Conservation (phyloP, 2,113 vertebrate genomes). For the Marcusenius ussheri region DNA sequence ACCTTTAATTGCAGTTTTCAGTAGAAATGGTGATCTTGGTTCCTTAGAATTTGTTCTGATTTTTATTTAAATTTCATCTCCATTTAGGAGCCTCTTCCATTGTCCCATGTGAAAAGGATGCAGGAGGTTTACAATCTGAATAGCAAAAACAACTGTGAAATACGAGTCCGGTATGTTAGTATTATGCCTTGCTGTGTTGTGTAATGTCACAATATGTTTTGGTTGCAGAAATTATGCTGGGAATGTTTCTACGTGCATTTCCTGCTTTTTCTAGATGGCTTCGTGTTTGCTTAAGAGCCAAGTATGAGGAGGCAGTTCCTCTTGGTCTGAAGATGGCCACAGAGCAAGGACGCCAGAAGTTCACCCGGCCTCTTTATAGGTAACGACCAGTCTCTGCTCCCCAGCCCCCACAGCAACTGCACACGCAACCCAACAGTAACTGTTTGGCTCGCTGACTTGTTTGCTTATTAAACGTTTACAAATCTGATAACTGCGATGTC, state of each 20-base stretch:
- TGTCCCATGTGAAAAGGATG: slow-evolving; percentile 81
- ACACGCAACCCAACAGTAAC: not conserved
- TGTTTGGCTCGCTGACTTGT: not conserved
- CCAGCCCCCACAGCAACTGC: not conserved
- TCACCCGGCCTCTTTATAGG: slow-evolving; percentile 87
- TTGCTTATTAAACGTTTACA: not conserved
- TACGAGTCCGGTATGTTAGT: slow-evolving; percentile 78
- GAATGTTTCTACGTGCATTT: not conserved
- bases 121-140: slow-evolving; percentile 84
- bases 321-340: slow-evolving; percentile 87
- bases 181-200: slow-evolving; percentile 28
- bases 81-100: slow-evolving; percentile 70
- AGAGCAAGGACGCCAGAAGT: slow-evolving; percentile 93
- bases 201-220: not conserved
- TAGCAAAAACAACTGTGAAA: slow-evolving; percentile 76
- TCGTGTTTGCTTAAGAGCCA: slow-evolving; percentile 78
- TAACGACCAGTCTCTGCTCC: slow-evolving; percentile 36
- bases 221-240: not conserved
- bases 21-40: not conserved
- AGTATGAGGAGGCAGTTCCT: slow-evolving; percentile 82
- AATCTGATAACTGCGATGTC: not conserved
- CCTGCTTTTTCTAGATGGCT: slow-evolving; percentile 70
- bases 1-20: not conserved
- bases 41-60: not conserved
- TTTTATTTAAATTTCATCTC: not conserved